Evolutionary conservation across 2,888 invertebrate species (phyloP).

Genomic region (Prosopocoilus inquinatus): DNA sequence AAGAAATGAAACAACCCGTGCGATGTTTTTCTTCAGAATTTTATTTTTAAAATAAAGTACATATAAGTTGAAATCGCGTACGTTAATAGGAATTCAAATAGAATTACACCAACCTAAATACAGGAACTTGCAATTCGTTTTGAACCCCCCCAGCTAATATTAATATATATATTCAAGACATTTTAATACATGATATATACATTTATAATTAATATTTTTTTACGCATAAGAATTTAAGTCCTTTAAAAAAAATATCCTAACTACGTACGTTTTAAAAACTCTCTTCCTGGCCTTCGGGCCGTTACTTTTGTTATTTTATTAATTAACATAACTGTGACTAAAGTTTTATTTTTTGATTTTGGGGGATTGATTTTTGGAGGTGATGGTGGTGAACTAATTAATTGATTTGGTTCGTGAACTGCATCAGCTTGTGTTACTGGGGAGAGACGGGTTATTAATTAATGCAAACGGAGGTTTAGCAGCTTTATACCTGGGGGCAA

Average conservation of each 20-base stretch:
- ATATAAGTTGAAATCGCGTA: conserved; percentile 42
- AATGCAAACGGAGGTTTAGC: too few relatives aligned
- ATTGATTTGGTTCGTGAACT: too few relatives aligned
- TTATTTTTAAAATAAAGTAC: conserved; percentile 47
- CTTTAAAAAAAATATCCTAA: conserved; percentile 4
- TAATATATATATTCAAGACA: conserved; percentile 14
- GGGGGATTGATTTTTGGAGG: too few relatives aligned
- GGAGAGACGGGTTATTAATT: too few relatives aligned
- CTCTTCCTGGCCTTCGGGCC: too few relatives aligned
- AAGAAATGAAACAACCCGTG: conserved; percentile 3
- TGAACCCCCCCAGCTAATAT: conserved; percentile 1
- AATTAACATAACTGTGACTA: too few relatives aligned
- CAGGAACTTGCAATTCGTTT: conserved; percentile 2
- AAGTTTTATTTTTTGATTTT: too few relatives aligned
- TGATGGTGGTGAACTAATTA: too few relatives aligned
- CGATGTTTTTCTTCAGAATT: conserved; percentile 32
- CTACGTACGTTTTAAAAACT: conserved; percentile 2
- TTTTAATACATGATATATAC: conserved; percentile 14
- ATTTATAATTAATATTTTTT: conserved; percentile 10
- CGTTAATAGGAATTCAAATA: conserved; percentile 32
- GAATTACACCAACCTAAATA: conserved; percentile 19
- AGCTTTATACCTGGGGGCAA: too few relatives aligned
- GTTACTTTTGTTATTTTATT: too few relatives aligned
- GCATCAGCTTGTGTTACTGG: too few relatives aligned
- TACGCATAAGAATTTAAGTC: conserved; percentile 2